These are phyloP conservation scores for Notothenia coriiceps DNA, from an alignment of 2,113 vertebrate genomes.

Conservation along the genomic window DNA sequence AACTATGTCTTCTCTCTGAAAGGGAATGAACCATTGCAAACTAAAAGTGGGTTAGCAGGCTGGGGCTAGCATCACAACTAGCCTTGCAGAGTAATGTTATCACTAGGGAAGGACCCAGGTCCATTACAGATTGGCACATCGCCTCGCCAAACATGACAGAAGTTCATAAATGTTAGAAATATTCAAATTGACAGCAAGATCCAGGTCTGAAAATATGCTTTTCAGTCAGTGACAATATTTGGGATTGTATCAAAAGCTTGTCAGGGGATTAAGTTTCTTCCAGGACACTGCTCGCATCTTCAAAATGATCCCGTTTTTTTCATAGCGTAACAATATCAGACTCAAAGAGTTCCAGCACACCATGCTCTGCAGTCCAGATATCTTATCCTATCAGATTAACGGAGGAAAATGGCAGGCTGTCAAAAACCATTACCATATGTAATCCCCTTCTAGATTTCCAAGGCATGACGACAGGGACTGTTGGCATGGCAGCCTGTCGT, in stretches of 20 bases:
- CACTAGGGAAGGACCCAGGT: slow-evolving; percentile 33
- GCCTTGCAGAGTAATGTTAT: slow-evolving; percentile 27
- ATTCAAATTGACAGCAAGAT: slow-evolving; percentile 86
- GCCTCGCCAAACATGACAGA: slow-evolving; percentile 27
- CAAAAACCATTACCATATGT: slow-evolving; percentile 78
- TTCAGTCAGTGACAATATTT: slow-evolving; percentile 67
- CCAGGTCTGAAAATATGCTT: slow-evolving; percentile 62
- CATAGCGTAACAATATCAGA: slow-evolving; percentile 68
- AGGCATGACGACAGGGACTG: slow-evolving; percentile 73
- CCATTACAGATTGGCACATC: slow-evolving; percentile 29
- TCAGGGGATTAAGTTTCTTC: slow-evolving; percentile 75
- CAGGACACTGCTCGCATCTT: slow-evolving; percentile 70
- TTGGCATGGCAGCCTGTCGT: slow-evolving; percentile 69
- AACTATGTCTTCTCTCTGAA: slow-evolving; percentile 85
- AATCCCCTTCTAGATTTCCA: slow-evolving; percentile 77
- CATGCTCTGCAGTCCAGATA: slow-evolving; percentile 74
- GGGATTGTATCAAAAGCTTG: slow-evolving; percentile 69
- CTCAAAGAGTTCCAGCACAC: slow-evolving; percentile 60
- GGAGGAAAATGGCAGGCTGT: slow-evolving; percentile 77
- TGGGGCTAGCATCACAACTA: slow-evolving; percentile 27
- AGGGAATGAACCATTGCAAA: slow-evolving; percentile 85
- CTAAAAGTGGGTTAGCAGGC: slow-evolving; percentile 80
- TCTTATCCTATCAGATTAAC: slow-evolving; percentile 81
- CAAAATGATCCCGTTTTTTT: slow-evolving; percentile 59
- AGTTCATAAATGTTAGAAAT: slow-evolving; percentile 82